Evolutionary conservation across 2,888 invertebrate species (phyloP).

Genomic region (Cheilosia urbana): DNA sequence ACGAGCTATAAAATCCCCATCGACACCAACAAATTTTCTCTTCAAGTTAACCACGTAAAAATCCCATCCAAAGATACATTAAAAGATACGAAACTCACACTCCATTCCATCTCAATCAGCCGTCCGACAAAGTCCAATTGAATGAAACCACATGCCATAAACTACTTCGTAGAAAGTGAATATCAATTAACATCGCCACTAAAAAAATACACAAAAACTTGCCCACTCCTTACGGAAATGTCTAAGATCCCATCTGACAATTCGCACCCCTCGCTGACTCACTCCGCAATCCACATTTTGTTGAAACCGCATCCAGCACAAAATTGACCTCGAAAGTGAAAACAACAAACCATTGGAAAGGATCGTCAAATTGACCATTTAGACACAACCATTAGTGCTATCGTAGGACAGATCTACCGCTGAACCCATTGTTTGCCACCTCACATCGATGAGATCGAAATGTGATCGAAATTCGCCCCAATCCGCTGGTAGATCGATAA

Average conservation of each 20-base stretch:
- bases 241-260: neutral
- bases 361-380: constrained; percentile 61
- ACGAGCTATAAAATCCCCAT: too few relatives aligned
- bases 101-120: neutral
- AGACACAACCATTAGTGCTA: constrained; percentile 66
- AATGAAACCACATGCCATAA: constrained; percentile 7
- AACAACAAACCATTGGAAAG: constrained; percentile 8
- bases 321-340: constrained; percentile 24
- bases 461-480: constrained; percentile 30
- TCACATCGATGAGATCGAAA: constrained; percentile 48
- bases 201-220: constrained; percentile 27
- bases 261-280: constrained; percentile 44
- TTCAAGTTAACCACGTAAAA: neutral
- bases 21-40: too few relatives aligned
- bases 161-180: constrained; percentile 41
- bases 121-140: neutral
- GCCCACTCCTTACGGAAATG: constrained; percentile 64
- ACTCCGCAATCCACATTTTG: constrained; percentile 1
- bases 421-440: constrained; percentile 60
- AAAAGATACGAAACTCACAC: constrained; percentile 7
- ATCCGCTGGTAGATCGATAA: constrained; percentile 23
- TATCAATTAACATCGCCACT: constrained; percentile 33
- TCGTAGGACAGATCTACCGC: constrained; percentile 48
- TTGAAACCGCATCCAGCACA: constrained; percentile 27
- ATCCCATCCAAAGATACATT: neutral